Evolutionary conservation across 2,113 vertebrate genomes (phyloP), one percentile per base, ranked within the genome.

Genomic region (Amphiprion percula): DNA sequence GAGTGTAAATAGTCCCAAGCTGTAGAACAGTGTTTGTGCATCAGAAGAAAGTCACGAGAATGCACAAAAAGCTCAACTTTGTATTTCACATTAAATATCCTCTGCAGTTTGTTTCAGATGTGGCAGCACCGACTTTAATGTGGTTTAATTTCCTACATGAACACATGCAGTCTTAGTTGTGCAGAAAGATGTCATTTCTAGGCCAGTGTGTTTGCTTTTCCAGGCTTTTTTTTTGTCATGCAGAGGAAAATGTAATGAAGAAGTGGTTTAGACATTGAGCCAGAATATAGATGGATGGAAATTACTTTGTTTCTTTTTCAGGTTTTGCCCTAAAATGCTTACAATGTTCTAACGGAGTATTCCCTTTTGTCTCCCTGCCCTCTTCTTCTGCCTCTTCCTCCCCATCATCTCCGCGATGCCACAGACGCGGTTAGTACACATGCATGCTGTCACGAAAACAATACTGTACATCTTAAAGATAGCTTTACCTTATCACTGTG

Each of bases 361-460:
- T 68, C 90, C 80, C 74, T 90, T 90, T 88, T 92, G 79, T 91
- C 79, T 81, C 90, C 85, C 86, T 80, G 61, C 61, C 82, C 68
- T 64, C 73, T 23, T 85, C 65, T 15, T 79, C 85, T 71, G 71
- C 79, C 33, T 77, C 85, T 49, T 61, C 74, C 55, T 83, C 82
- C 62, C 63, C 83, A 60, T 80, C 79, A 60, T 81, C 85, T 86
- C 76, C 80, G 24, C 80, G 80, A 84, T 80, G 61, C 71, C 64
- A 87, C 93, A 95, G 95, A 14, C 53, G 30, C 74, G 95, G 95
- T 96, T 88, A 96, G 95, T 96, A 95, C 80, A 83, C 69, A 67
- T 73, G 86, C 92, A 94, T 87, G 86, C 49, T 83, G 69, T 67
- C 72, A 86, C 67, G 28, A 83, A 71, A 80, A 72, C 64, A 55